Base-by-base conservation (phyloP, 23 tunicate genomes). In the Pegea sp. region DNA sequence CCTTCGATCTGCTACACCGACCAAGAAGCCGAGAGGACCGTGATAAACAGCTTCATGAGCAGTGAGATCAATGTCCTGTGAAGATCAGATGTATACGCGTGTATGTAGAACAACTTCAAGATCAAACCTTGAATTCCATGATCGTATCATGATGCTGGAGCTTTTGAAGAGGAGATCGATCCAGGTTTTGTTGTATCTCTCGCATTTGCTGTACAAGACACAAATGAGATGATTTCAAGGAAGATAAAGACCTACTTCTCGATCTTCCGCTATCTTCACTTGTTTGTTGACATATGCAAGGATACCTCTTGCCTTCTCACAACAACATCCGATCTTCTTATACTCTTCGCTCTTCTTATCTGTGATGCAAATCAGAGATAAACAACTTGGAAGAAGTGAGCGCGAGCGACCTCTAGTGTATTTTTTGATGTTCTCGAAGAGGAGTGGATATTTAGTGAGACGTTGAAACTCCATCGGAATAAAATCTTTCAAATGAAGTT, bases 391-490 rank as follows among this genome's bases (percentile, higher is more conserved):
- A n/a, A n/a, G n/a, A n/a, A n/a, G n/a, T n/a, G n/a, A n/a, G n/a
- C n/a, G n/a, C n/a, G n/a, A n/a, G n/a, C n/a, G n/a, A 80, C 93
- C 71, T 66, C 66, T 80, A 1, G 80, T 70, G 48, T 65, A 54
- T 34, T 80, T 80, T 7, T 71, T 71, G 57, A 80, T 66, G 55
- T 71, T 80, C 22, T 80, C 80, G 7, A 80, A 63, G 28, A 80
- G 56, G 3, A 80, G 64, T 1, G 93, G 93, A 42, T 80, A 80
- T 66, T 80, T 80, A 0, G 80, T 80, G 33, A 80, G 53, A 22
- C 93, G 42, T 30, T 80, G 93, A 48, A 71, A 71, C 58, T 80
- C 93, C 68, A 71, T 71, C 26, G 93, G 93, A 53, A 80, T 60
- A 56, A 71, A 80, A 61, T 80, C 93, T 56, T 80, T 80, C 61